Evolutionary conservation across 2,888 invertebrate genomes (phyloP), one percentile per base, ranked within the genome.

Genomic region (Acanthosepion lycidas): DNA sequence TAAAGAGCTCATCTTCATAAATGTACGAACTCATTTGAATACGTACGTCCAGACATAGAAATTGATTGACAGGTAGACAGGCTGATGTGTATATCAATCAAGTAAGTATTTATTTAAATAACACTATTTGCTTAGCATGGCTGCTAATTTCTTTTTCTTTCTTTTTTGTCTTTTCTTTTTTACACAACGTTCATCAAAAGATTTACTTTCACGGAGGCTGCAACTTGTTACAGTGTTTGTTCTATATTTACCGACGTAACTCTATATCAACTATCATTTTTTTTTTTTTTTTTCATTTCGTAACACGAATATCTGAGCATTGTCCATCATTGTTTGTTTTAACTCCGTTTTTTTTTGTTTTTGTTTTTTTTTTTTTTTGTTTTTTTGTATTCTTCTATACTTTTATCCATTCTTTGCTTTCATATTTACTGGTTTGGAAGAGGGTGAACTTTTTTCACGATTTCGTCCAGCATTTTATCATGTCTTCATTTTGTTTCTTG

Each of bases 401-500:
- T 4, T 78, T 78, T 78, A n/a, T 78, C 18, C 5, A 33, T 59
- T 59, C n/a, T 78, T 78, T 78, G 12, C n/a, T 78, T 78, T 78
- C 8, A n/a, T 15, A 15, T 78, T 78, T 78, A n/a, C 15, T n/a
- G n/a, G 33, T 33, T 26, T 92, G 23, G 42, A 42, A 42, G 42
- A 42, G 42, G 42, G 48, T 92, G 6, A 28, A 4, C 42, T 15
- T 92, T 92, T 48, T 53, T 42, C 92, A 48, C 28, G 12, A 42
- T 92, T 92, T 49, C 20, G n/a, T 59, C 48, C 28, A 51, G 9
- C 42, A n/a, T 53, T 55, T 94, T 59, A n/a, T 94, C 55, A 59
- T 26, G 28, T 91, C 49, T 59, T 48, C 94, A 94, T 95, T 92
- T 95, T 94, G n/a, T 94, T 92, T 95, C 53, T 92, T 12, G 42